phyloP scores from a whole-genome alignment of 2,888 invertebrate genomes.

The Cataglyphis cursor region DNA sequence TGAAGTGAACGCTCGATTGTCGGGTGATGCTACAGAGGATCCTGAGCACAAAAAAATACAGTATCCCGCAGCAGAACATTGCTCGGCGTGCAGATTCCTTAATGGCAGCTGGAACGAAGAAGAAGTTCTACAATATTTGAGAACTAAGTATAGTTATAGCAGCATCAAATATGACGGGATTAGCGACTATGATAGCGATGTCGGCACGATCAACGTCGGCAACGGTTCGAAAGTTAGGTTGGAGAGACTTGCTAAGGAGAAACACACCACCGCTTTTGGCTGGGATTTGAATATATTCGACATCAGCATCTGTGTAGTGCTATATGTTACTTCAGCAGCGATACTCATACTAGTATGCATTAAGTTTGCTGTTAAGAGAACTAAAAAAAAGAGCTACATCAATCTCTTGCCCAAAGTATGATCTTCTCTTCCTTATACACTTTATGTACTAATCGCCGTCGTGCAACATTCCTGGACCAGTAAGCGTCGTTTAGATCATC shows the following conservation, averaged over 20 bases:
- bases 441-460: neutral
- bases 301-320: slow-evolving; percentile 92
- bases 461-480: slow-evolving; percentile 12
- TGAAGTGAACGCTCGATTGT: slow-evolving; percentile 95
- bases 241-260: slow-evolving; percentile 67
- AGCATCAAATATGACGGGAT: slow-evolving; percentile 77
- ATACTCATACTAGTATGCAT: slow-evolving; percentile 92
- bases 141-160: slow-evolving; percentile 87
- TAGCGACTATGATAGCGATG: slow-evolving; percentile 45
- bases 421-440: slow-evolving; percentile 44
- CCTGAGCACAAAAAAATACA: slow-evolving; percentile 95
- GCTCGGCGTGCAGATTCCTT: slow-evolving; percentile 90
- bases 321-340: slow-evolving; percentile 92
- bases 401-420: slow-evolving; percentile 66
- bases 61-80: slow-evolving; percentile 92
- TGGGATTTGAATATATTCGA: slow-evolving; percentile 90
- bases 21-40: slow-evolving; percentile 96
- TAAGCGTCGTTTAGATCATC: neutral
- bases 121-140: slow-evolving; percentile 90
- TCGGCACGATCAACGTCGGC: slow-evolving; percentile 22
- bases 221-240: slow-evolving; percentile 66
- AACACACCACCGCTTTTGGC: slow-evolving; percentile 72
- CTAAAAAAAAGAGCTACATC: slow-evolving; percentile 89
- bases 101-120: slow-evolving; percentile 89
- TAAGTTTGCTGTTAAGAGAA: slow-evolving; percentile 91